A percentile compares a stretch with the other conserved stretches of the same genome.
These are phyloP conservation scores for Dryoscopus gambensis DNA, from an alignment of 2,113 vertebrate species.

Conservation along the genomic window DNA sequence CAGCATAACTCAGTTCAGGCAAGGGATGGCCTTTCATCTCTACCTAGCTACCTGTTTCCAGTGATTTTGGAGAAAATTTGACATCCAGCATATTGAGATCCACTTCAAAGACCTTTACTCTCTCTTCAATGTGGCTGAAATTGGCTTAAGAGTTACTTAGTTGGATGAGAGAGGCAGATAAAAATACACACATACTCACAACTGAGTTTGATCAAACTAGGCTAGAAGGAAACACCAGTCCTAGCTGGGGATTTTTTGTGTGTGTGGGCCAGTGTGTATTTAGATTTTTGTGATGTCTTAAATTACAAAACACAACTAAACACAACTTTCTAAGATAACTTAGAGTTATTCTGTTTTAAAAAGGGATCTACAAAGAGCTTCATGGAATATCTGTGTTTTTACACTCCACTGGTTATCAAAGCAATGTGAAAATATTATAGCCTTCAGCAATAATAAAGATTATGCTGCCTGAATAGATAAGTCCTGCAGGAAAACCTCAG, in stretches of 20 bases:
- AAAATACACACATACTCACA: background rate
- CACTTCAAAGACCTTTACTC: conserved; percentile 1
- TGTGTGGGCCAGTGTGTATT: background rate
- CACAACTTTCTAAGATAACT: background rate
- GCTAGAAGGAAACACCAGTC: background rate
- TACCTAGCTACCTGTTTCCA: background rate
- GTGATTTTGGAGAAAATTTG: background rate
- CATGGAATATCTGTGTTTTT: background rate
- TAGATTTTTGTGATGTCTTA: background rate
- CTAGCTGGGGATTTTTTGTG: background rate
- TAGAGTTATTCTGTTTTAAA: background rate
- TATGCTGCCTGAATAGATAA: background rate
- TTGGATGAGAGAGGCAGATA: background rate
- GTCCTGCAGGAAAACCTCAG: background rate
- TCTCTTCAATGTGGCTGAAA: background rate
- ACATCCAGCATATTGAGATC: background rate
- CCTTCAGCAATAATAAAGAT: background rate
- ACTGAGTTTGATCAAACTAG: background rate
- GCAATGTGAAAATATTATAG: background rate
- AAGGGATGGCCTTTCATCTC: background rate
- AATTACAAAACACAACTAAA: background rate
- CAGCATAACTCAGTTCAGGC: background rate
- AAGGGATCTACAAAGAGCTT: background rate
- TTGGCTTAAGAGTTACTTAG: background rate
- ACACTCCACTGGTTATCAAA: background rate